Base-by-base conservation (phyloP, 2,113 vertebrate species). In the Capreolus pygargus region DNA sequence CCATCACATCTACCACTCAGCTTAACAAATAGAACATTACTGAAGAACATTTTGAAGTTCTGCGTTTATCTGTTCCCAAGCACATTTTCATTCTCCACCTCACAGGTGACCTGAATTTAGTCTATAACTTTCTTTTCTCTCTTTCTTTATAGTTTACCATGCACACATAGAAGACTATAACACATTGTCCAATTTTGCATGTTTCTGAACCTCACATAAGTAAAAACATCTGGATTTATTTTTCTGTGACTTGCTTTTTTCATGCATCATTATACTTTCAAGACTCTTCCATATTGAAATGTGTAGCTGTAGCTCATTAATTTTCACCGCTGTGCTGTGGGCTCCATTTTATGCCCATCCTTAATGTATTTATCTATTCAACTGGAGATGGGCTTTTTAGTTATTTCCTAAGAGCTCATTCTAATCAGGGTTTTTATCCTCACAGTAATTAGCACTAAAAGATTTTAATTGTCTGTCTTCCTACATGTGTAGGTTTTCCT, bases 241-340 rank as follows among this genome's bases (percentile, higher is more conserved):
- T 95, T 94, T 57, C 86, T n/a, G n/a, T 93, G 94, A 87, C 79
- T 85, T 84, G 90, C 30, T 52, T 79, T 96, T 81, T 76, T 88
- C 87, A 91, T 45, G n/a, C 47, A 78, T 52, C 61, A 57, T 60
- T 97, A 76, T 85, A 58, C n/a, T 74, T 95, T 88, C 64, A 50
- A 88, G 67, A 86, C 9, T 55, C 64, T 47, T 47, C 54, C 54
- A 58, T 16, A 47, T 14, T 14, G 57, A 76, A 89, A 39, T 11
- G 67, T 14, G 27, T 28, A 86, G 36, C 58, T 84, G 27, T 6
- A 64, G 27, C 74, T 50, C 33, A 67, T 89, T 95, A 23, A 67
- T 58, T 83, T 84, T 91, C 60, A 54, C 60, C 7, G 0, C 79
- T 81, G 39, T 61, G 43, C 50, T 61, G 25, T 81, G 27, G 91